Conservation (phyloP, 2,113 vertebrate species). For the Chinchilla lanigera region DNA sequence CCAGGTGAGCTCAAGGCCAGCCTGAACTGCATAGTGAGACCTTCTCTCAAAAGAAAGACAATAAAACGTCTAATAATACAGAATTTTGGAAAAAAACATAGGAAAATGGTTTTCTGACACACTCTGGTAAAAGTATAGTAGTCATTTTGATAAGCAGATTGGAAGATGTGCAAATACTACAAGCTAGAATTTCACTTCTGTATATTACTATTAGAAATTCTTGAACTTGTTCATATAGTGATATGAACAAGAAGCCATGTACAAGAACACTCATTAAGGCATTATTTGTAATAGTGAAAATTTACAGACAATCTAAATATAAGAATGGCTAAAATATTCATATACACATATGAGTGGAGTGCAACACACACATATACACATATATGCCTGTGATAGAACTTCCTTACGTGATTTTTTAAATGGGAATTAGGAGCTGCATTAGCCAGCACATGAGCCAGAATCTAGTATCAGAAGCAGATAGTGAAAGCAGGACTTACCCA, state of each 20-base stretch:
- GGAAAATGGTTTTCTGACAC: not conserved
- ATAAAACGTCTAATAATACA: not conserved
- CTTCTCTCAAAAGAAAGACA: too few relatives aligned
- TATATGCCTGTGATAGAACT: not conserved
- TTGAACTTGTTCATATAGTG: not conserved
- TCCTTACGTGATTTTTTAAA: constrained; percentile 27
- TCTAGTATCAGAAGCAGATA: not conserved
- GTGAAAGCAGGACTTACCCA: not conserved
- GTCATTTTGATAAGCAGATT: not conserved
- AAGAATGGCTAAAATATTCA: not conserved
- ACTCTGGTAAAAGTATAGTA: not conserved
- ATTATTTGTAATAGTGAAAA: constrained; percentile 31
- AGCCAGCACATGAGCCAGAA: not conserved
- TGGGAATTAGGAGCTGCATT: not conserved
- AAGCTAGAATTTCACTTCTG: constrained; percentile 5
- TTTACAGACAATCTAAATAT: not conserved
- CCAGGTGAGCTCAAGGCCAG: too few relatives aligned
- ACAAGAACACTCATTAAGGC: not conserved
- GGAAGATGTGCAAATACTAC: not conserved
- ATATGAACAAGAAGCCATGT: not conserved
- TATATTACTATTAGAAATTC: not conserved
- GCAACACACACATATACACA: not conserved
- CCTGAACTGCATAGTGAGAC: too few relatives aligned
- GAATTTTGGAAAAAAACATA: not conserved
- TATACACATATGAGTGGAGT: not conserved